These are phyloP conservation scores for Oscarella lobularis DNA, from an alignment of 37 sponge, comb jelly and placozoan genomes.

Conservation along the genomic window DNA sequence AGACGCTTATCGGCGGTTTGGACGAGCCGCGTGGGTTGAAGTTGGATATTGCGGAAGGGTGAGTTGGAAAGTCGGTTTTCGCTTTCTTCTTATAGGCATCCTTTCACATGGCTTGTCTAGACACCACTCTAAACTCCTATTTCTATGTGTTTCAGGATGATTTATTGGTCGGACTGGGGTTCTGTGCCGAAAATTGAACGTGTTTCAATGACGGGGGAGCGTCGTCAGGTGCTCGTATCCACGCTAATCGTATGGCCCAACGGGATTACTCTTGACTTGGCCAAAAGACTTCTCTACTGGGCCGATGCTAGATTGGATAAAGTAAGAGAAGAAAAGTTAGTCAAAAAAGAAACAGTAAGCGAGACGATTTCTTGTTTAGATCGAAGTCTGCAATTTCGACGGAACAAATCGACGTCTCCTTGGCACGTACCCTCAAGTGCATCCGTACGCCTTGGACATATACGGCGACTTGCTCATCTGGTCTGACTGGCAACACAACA, in stretches of 20 bases:
- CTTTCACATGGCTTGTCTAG: too few relatives aligned
- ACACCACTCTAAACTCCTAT: too few relatives aligned
- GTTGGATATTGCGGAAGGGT: background rate
- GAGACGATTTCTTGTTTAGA: background rate
- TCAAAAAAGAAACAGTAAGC: too few relatives aligned
- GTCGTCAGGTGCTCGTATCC: background rate
- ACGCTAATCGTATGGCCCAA: background rate
- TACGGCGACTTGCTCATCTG: background rate
- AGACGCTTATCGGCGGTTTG: background rate
- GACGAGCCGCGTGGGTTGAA: background rate
- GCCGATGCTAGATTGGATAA: background rate
- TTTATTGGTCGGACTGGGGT: slow-evolving; percentile 81
- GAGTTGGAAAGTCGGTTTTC: too few relatives aligned
- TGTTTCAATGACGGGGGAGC: slow-evolving; percentile 39
- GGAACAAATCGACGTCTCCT: background rate
- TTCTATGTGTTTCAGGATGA: slow-evolving; percentile 13
- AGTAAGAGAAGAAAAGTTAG: too few relatives aligned
- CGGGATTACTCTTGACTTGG: background rate
- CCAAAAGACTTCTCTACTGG: background rate
- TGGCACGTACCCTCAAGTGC: background rate
- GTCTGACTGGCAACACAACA: background rate
- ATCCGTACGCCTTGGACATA: background rate
- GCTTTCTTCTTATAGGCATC: too few relatives aligned
- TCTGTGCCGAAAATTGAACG: slow-evolving; percentile 32
- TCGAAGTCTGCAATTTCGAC: background rate